phyloP scores from a whole-genome alignment of 2,113 vertebrate genomes.

The Rhinoderma darwinii region DNA sequence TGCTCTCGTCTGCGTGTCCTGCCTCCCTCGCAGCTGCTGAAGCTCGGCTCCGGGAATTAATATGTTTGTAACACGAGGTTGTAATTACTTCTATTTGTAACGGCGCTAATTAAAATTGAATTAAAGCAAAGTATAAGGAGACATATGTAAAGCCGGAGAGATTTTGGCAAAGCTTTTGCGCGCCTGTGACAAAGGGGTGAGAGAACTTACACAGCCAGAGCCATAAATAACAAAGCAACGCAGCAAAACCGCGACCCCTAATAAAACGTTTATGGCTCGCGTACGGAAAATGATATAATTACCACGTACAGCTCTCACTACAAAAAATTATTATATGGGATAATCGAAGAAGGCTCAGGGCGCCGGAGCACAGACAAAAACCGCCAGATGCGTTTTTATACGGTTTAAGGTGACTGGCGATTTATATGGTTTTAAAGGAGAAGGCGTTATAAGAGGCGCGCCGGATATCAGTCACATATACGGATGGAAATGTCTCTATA shows the following conservation, averaged over 20 bases:
- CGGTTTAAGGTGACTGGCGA: neutral
- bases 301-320: neutral
- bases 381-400: neutral
- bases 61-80: neutral
- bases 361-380: neutral
- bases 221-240: neutral
- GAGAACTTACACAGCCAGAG: neutral
- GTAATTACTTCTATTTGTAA: slow-evolving; percentile 42
- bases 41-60: neutral
- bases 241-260: neutral
- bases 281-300: slow-evolving; percentile 3
- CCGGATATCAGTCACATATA: too few relatives aligned
- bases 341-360: neutral
- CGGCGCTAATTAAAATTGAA: slow-evolving; percentile 28
- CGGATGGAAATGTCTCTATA: too few relatives aligned
- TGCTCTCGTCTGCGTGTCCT: neutral
- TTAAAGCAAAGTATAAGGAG: neutral
- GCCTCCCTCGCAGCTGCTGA: neutral
- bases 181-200: neutral
- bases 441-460: too few relatives aligned
- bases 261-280: slow-evolving; percentile 9
- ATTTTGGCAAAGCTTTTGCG: neutral
- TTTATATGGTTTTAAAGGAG: too few relatives aligned
- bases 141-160: slow-evolving; percentile 2
- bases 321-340: neutral